phyloP scores from a whole-genome alignment of 2,888 invertebrate species.

The Sarcophaga rosellei region DNA sequence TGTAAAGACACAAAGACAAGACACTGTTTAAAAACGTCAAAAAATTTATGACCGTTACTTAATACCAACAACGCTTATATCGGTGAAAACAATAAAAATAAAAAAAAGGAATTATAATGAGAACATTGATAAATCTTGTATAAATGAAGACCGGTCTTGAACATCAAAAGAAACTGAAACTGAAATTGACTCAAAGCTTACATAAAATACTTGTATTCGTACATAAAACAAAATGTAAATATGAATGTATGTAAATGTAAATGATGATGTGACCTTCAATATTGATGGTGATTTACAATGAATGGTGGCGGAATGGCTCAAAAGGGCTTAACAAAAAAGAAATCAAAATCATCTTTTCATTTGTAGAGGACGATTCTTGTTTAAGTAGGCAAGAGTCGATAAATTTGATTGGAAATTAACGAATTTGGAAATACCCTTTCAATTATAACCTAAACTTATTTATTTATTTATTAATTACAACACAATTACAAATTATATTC shows the following conservation, averaged over 20 bases:
- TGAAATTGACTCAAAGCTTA: conserved; percentile 7
- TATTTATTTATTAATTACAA: too few relatives aligned
- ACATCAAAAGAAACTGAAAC: background rate
- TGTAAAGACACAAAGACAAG: background rate
- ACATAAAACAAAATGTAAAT: background rate
- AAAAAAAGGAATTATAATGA: too few relatives aligned
- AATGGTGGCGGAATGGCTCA: conserved; percentile 4
- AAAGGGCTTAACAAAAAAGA: conserved; percentile 13
- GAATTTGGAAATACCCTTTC: too few relatives aligned
- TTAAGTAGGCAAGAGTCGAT: too few relatives aligned
- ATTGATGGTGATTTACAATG: conserved; percentile 10
- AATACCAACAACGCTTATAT: conserved; percentile 12
- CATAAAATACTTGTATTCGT: conserved; percentile 9
- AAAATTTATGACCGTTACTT: conserved; percentile 18
- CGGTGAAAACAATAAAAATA: background rate
- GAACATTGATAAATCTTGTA: background rate
- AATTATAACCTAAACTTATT: too few relatives aligned
- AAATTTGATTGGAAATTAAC: too few relatives aligned
- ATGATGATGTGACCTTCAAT: conserved; percentile 39
- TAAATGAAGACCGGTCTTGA: conserved; percentile 46
- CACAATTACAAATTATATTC: too few relatives aligned
- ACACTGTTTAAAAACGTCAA: conserved; percentile 2
- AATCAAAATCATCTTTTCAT: too few relatives aligned
- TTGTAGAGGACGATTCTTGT: too few relatives aligned
- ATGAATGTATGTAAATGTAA: background rate